Conservation (phyloP, 1,140 invertebrate genomes). For the Papilio machaon region DNA sequence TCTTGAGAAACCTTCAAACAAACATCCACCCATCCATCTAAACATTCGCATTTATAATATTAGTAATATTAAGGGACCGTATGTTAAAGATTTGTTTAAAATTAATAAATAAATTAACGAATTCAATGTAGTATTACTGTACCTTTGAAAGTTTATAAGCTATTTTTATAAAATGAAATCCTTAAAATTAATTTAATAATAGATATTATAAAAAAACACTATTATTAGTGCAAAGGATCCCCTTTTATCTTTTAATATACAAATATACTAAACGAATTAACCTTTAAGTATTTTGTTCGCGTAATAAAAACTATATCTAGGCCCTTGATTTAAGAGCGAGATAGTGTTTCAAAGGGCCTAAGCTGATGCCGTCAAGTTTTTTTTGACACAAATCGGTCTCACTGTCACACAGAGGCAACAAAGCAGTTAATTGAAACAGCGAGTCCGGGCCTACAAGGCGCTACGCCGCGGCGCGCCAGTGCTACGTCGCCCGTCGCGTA, state of each 20-base stretch:
- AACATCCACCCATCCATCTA: too few relatives aligned
- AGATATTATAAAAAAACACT: too few relatives aligned
- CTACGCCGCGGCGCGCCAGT: constrained; percentile 66
- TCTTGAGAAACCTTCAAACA: too few relatives aligned
- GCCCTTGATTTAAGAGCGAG: background rate
- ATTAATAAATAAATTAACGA: too few relatives aligned
- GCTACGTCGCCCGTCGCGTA: constrained; percentile 71
- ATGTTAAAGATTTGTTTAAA: too few relatives aligned
- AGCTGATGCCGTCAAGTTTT: constrained; percentile 41
- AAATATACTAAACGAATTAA: background rate
- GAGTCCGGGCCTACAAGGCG: constrained; percentile 54
- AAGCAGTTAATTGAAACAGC: constrained; percentile 76
- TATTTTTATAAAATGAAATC: too few relatives aligned
- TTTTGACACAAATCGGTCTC: constrained; percentile 61
- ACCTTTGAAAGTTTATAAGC: too few relatives aligned
- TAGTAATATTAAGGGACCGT: too few relatives aligned
- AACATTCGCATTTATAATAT: too few relatives aligned
- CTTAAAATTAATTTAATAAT: too few relatives aligned
- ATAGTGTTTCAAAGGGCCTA: constrained; percentile 21
- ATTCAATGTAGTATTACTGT: too few relatives aligned
- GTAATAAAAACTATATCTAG: background rate
- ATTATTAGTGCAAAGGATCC: background rate
- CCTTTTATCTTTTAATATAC: background rate
- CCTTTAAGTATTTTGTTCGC: background rate
- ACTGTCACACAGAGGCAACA: constrained; percentile 69